Percentiles rank a stretch among this genome's conserved stretches.
Evolutionary conservation across 2,113 vertebrate species (phyloP).

Genomic region (Chamaetylas fuelleborni): DNA sequence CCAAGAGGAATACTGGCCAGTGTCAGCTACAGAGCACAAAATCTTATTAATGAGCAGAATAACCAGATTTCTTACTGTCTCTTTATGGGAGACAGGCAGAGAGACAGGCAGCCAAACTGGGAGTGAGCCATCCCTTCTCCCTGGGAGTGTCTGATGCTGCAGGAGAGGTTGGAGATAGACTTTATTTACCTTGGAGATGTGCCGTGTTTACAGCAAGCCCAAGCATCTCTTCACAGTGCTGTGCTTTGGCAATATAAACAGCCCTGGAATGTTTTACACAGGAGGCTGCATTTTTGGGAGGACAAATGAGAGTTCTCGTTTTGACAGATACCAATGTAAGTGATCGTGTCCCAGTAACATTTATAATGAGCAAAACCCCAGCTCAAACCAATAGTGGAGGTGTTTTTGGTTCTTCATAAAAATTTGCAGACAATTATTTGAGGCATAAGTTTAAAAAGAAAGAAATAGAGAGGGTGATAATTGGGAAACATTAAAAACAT

Average conservation of each 20-base stretch:
- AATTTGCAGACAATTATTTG: background rate
- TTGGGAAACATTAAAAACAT: background rate
- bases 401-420: background rate
- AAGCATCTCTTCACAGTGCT: background rate
- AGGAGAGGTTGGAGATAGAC: background rate
- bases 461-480: background rate
- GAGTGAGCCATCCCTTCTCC: background rate
- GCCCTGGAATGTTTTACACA: background rate
- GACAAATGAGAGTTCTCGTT: background rate
- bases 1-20: background rate
- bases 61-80: background rate
- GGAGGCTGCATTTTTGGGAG: background rate
- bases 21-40: background rate
- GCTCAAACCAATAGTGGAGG: background rate
- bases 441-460: background rate
- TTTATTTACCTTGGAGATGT: background rate
- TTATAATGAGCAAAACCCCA: background rate
- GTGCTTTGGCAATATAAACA: background rate
- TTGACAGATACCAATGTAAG: background rate
- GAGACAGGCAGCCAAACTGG: fast-evolving
- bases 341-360: background rate
- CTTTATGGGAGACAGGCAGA: background rate
- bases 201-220: background rate
- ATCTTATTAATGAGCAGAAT: background rate
- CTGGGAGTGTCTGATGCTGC: background rate